These are phyloP conservation scores for Hypotaenidia okinawae DNA, from an alignment of 2,797 vertebrate species.

Conservation along the genomic window DNA sequence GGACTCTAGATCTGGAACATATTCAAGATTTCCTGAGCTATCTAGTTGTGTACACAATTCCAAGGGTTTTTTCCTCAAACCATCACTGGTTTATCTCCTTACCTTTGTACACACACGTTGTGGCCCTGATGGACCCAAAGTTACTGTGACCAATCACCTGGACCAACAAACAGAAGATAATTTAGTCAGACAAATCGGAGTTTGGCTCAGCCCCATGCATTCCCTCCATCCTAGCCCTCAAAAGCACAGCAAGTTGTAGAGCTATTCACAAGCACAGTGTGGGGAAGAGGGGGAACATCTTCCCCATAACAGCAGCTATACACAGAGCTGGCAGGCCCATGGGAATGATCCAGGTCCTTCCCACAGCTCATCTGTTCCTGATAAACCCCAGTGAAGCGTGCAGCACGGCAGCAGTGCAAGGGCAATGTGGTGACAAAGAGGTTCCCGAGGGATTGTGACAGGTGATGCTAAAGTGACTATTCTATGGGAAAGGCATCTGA, in stretches of 20 bases:
- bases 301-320: neutral
- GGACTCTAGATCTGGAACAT: neutral
- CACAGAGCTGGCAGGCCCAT: neutral
- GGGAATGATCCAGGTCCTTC: neutral
- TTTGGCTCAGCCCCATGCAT: neutral
- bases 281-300: neutral
- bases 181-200: neutral
- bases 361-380: neutral
- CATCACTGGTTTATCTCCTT: slow-evolving; percentile 32
- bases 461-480: neutral
- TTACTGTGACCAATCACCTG: slow-evolving; percentile 98
- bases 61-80: neutral
- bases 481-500: neutral
- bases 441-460: neutral
- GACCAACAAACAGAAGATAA: slow-evolving; percentile 16
- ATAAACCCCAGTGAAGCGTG: neutral
- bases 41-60: neutral
- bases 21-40: neutral
- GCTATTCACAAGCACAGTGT: neutral
- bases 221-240: neutral
- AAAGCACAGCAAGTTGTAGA: neutral
- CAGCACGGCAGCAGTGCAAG: neutral
- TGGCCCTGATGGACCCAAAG: slow-evolving; percentile 97
- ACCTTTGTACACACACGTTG: slow-evolving; percentile 96
- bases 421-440: neutral